Evolutionary conservation across 2,888 invertebrate species (phyloP), one percentile per base, ranked within the genome.

Genomic region (Philaethria dido): DNA sequence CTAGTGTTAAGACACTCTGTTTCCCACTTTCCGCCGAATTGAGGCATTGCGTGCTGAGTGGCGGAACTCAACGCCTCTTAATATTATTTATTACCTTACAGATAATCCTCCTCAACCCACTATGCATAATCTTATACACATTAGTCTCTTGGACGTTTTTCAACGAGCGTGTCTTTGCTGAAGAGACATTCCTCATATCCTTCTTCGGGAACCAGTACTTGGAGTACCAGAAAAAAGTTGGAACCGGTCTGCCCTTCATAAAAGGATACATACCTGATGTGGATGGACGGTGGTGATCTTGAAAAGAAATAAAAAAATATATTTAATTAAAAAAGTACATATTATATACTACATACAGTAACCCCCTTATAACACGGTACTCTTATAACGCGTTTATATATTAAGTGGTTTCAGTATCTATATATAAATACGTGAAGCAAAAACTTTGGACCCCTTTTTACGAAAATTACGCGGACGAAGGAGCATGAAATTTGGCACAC

Each of bases 111-210:
- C 92, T 97, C 68, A 99, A 99, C 91, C 99, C 99, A 0, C 45
- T 99, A 4, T 99, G 99, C 82, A 80, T 96, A 1, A 76, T 98
- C 1, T 94, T 95, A 2, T 99, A 99, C 86, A 89, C 96, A 0
- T 70, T 96, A 4, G 96, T 96, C 0, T 97, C 98, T 20, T 99
- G 99, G 98, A 93, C 93, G 64, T 99, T 99, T 91, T 99, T 99
- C 90, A 94, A 95, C 42, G 96, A 96, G 75, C 93, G 99, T 63
- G 95, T 99, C 45, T 94, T 93, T 68, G 94, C 96, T 13, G 99
- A 99, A 88, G 99, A 99, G 92, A 94, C 96, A 63, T 96, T 96
- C 4, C 91, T 99, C 64, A 85, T 99, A 8, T 95, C 96, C 74
- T 99, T 99, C 93, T 99, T 99, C 85, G 98, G 98, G 0, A 94